phyloP scores from a whole-genome alignment of 2,797 vertebrate genomes.

The Craterocephalus amniculus region DNA sequence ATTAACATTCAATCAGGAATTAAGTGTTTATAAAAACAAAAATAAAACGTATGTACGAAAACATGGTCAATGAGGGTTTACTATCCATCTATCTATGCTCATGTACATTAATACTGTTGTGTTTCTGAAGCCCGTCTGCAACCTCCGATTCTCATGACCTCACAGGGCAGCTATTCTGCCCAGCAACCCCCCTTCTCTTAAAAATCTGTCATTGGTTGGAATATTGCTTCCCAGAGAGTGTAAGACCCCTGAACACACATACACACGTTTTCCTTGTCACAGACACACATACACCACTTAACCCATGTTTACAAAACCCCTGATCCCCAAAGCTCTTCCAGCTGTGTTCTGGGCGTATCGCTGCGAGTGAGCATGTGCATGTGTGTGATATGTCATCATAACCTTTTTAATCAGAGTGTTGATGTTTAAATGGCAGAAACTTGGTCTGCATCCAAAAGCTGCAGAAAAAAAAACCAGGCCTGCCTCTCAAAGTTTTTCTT shows the following conservation, averaged over 20 bases:
- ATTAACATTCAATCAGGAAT: no score
- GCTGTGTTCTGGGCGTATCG: conserved; percentile 63
- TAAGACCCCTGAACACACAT: conserved; percentile 21
- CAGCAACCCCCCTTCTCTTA: conserved; percentile 42
- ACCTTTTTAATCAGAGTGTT: conserved; percentile 71
- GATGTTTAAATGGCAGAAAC: conserved; percentile 64
- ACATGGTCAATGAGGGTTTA: no score
- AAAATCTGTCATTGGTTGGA: conserved; percentile 81
- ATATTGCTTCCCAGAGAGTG: conserved; percentile 76
- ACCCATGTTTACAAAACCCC: conserved; percentile 75
- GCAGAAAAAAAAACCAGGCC: not conserved
- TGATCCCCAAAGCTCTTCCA: conserved; percentile 77
- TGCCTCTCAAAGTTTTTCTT: conserved; percentile 1
- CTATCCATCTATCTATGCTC: no score
- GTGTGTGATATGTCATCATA: conserved; percentile 65
- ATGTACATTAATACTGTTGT: no score
- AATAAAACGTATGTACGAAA: no score
- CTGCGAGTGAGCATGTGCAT: conserved; percentile 37
- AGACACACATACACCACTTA: conserved; percentile 50
- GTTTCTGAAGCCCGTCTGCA: conserved; percentile 25
- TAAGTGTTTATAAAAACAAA: no score
- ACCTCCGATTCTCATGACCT: conserved; percentile 81
- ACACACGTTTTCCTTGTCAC: not conserved
- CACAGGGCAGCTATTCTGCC: conserved; percentile 77
- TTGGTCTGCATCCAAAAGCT: conserved; percentile 54